Evolutionary conservation across 2,888 invertebrate species (phyloP), one percentile per base, ranked within the genome.

Genomic region (Patella pellucida): DNA sequence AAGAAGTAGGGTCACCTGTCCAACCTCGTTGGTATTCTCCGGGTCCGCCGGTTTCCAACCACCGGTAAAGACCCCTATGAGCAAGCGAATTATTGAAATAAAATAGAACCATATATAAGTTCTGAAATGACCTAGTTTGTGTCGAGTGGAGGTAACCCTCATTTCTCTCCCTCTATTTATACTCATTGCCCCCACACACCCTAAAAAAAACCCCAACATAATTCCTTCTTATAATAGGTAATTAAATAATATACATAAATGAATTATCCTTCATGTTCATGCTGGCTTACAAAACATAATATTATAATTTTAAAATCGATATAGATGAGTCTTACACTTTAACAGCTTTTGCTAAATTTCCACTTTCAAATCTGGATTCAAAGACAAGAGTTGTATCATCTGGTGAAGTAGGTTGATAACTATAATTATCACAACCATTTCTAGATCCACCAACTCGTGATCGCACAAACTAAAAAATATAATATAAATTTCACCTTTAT

Each of bases 311-410:
- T 9, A 62, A 62, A 23, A 23, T 23, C 0, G 14, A 15, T 3
- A 23, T 3, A 19, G 23, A 62, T n/a, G 9, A 16, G 62, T 83
- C 89, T 87, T 85, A 91, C 90, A 89, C 87, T 86, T 90, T 87
- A 41, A 90, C 87, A 76, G 89, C 91, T 92, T 96, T 97, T 31
- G 95, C 96, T 82, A 98, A 92, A 91, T 98, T 98, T 56, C 97
- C 97, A 78, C 96, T 96, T 91, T 98, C 97, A 90, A 98, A 98
- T 81, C 97, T 93, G 9, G 97, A 97, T 91, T 98, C 97, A 91
- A 98, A 98, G 84, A 94, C 75, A 1, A 91, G 80, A 7, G 90
- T 90, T 12, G 81, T 86, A 77, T 90, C 89, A n/a, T 86, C 83
- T 5, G 83, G 82, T 11, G 85, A 82, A 19, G 82, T 79, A 67